Percentiles rank a stretch among this genome's conserved stretches.
Conservation (phyloP, 2,797 vertebrate genomes). For the Notoglanidium macrostoma region DNA sequence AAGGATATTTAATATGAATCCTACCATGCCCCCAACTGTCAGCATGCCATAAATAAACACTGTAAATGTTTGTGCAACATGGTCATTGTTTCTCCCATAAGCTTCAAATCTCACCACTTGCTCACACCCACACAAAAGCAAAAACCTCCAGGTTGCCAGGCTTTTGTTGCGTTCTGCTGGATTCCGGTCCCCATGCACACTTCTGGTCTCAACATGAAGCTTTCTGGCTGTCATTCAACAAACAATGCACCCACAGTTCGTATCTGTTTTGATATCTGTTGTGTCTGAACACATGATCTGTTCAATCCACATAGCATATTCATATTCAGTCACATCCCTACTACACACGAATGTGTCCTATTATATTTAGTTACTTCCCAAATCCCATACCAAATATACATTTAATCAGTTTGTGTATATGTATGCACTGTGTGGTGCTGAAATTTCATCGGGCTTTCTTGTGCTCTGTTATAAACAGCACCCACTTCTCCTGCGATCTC, state of each 20-base stretch:
- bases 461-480: constrained; percentile 57
- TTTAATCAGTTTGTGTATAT: neutral
- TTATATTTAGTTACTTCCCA: neutral
- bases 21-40: neutral
- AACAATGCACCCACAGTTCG: neutral
- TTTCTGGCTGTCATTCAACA: neutral
- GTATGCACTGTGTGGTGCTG: neutral
- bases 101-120: neutral
- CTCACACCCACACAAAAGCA: neutral
- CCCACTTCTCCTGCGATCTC: constrained; percentile 54
- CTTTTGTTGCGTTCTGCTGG: neutral
- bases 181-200: neutral
- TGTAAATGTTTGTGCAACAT: neutral
- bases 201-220: neutral
- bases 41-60: neutral
- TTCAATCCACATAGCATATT: neutral
- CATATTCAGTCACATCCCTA: neutral
- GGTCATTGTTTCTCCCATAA: neutral
- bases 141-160: neutral
- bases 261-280: neutral
- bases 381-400: neutral
- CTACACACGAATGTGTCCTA: neutral
- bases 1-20: neutral
- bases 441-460: constrained; percentile 7
- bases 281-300: neutral